phyloP scores from a whole-genome alignment of 2,113 vertebrate species.

The Patagioenas fasciata region DNA sequence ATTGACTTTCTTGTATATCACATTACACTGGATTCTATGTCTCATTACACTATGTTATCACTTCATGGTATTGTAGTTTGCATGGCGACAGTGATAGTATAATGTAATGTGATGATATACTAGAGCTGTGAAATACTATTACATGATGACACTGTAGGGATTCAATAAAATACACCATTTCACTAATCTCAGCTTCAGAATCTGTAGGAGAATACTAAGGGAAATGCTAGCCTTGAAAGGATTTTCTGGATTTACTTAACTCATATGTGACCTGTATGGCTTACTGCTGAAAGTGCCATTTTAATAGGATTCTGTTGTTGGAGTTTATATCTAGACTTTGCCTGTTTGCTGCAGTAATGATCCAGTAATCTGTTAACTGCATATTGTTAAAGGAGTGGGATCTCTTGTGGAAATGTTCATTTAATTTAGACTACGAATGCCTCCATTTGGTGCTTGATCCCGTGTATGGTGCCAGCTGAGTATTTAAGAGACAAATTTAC shows the following conservation, averaged over 20 bases:
- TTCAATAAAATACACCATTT: slow-evolving; percentile 59
- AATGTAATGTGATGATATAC: slow-evolving; percentile 70
- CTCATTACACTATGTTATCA: slow-evolving; percentile 75
- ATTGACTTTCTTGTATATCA: slow-evolving; percentile 75
- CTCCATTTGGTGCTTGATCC: not conserved
- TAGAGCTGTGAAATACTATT: slow-evolving; percentile 73
- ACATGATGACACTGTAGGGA: slow-evolving; percentile 67
- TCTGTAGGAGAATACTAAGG: slow-evolving; percentile 5
- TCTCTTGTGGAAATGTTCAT: not conserved
- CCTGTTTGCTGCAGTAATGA: not conserved
- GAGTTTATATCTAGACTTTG: not conserved
- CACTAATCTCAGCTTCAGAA: slow-evolving; percentile 37
- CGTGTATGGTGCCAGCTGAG: not conserved
- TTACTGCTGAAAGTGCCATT: slow-evolving; percentile 11
- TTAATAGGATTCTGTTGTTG: not conserved
- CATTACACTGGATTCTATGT: slow-evolving; percentile 70
- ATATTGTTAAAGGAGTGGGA: not conserved
- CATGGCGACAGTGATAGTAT: slow-evolving; percentile 51
- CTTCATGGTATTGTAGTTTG: slow-evolving; percentile 70
- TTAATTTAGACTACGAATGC: not conserved
- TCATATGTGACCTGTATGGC: slow-evolving; percentile 15
- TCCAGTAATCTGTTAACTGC: not conserved
- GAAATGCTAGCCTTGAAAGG: slow-evolving; percentile 17
- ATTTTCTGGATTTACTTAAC: slow-evolving; percentile 52
- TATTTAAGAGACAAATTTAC: not conserved